Evolutionary conservation across 2,797 vertebrate species (phyloP), one percentile per base, ranked within the genome.

Genomic region (Gymnothorax reevesii): DNA sequence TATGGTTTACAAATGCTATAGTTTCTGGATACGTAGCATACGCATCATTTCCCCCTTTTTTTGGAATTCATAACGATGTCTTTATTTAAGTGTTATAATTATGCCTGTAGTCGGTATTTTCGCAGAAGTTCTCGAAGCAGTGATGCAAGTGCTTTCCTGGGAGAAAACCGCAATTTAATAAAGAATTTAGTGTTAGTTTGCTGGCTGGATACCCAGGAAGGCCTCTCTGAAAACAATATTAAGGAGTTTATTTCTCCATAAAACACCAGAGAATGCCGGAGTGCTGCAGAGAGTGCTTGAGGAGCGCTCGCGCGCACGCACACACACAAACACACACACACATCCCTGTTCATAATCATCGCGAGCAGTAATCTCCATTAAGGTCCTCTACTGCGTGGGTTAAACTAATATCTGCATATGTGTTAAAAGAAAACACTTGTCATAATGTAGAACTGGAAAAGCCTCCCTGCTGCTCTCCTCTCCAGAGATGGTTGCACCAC

Each of bases 141-240:
- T 57, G 55, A 57, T 33, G 69, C 75, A 83, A 86, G 82, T 86
- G 52, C 27, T 86, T 71, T 73, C 64, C 64, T 57, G 54, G 60
- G 62, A 82, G 85, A 42, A n/a, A 54, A n/a, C 5, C 6, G 49
- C 49, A 79, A 79, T 79, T 79, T 52, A 79, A 79, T 79, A 79
- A 79, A 79, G 75, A 12, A 27, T 62, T 22, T 79, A 20, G 22
- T 57, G n/a, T 82, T 20, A 52, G 15, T 66, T 86, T 52, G 42
- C 42, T 7, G 13, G 75, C 42, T 52, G 42, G 17, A 52, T 52
- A 77, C 5, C 73, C 73, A 15, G 20, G 73, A 12, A 49, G 75
- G 42, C 17, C 49, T 54, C 49, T 54, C 75, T 7, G 75, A 75
- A 15, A 22, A 79, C 15, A 42, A 79, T 54, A 79, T 79, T 79